A percentile compares a stretch with the other conserved stretches of the same genome.
Conservation (phyloP, 2,888 invertebrate genomes). For the Rhagonycha lutea region DNA sequence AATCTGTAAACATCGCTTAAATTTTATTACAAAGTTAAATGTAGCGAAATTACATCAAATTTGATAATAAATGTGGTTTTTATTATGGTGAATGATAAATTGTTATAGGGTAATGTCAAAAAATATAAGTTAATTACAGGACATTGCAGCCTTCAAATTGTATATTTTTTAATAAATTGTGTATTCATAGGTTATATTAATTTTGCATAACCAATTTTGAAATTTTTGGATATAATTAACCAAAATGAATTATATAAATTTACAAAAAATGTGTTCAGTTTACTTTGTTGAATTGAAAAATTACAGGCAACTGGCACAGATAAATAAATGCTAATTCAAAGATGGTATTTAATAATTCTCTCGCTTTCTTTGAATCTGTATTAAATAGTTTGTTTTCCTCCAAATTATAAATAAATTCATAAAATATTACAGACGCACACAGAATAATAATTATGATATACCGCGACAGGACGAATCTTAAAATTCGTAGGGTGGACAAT, state of each 20-base stretch:
- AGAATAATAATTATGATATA: no score
- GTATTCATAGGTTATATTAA: not conserved
- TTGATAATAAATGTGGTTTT: not conserved
- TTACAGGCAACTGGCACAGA: no score
- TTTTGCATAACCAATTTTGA: not conserved
- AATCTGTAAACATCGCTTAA: not conserved
- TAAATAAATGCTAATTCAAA: no score
- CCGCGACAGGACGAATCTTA: no score
- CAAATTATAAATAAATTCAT: no score
- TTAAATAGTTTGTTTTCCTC: no score
- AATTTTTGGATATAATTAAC: not conserved
- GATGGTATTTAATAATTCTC: no score
- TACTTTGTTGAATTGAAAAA: no score
- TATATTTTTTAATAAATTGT: not conserved
- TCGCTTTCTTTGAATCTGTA: no score
- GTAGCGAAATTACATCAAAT: not conserved
- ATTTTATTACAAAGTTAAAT: not conserved
- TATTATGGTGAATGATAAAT: not conserved
- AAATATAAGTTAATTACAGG: constrained; percentile 1
- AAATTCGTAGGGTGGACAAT: no score
- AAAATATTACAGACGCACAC: no score
- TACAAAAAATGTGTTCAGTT: not conserved
- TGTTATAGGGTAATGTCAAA: not conserved
- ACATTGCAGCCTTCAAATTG: not conserved
- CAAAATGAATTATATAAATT: not conserved